phyloP scores from a whole-genome alignment of 2,888 invertebrate species.

The Phortica okadai region DNA sequence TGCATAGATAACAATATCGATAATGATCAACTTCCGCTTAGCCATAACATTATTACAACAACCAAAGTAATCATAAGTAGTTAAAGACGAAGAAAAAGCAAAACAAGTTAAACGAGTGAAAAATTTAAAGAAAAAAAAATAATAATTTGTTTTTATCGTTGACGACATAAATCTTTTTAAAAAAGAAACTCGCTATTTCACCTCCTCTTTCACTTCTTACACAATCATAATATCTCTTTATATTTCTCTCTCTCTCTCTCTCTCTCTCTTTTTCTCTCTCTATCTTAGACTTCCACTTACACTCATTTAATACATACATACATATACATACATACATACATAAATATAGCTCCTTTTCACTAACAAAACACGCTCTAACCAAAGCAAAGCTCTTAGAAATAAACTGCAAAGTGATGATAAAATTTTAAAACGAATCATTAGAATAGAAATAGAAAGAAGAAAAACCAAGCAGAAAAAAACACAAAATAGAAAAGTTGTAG shows the following conservation, averaged over 20 bases:
- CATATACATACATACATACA: background rate
- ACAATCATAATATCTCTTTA: background rate
- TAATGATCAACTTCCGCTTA: too few relatives aligned
- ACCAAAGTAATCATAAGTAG: too few relatives aligned
- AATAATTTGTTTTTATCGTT: background rate
- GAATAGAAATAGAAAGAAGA: too few relatives aligned
- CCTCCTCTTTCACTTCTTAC: background rate
- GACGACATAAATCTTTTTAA: background rate
- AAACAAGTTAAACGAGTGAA: background rate
- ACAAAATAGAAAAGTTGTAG: constrained; percentile 13
- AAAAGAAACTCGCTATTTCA: background rate
- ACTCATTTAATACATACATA: constrained; percentile 4
- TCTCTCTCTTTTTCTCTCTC: background rate
- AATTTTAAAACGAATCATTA: too few relatives aligned
- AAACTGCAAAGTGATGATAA: too few relatives aligned
- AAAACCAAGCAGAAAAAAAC: background rate
- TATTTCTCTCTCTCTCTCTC: constrained; percentile 3
- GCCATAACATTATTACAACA: too few relatives aligned
- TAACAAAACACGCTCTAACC: too few relatives aligned
- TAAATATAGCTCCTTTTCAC: too few relatives aligned
- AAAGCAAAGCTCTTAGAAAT: too few relatives aligned
- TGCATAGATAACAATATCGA: too few relatives aligned
- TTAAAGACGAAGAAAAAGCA: too few relatives aligned
- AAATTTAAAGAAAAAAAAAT: background rate
- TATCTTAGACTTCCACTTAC: constrained; percentile 20